Evolutionary conservation across 2,888 invertebrate species (phyloP).

Genomic region (Nomada ferruginata): DNA sequence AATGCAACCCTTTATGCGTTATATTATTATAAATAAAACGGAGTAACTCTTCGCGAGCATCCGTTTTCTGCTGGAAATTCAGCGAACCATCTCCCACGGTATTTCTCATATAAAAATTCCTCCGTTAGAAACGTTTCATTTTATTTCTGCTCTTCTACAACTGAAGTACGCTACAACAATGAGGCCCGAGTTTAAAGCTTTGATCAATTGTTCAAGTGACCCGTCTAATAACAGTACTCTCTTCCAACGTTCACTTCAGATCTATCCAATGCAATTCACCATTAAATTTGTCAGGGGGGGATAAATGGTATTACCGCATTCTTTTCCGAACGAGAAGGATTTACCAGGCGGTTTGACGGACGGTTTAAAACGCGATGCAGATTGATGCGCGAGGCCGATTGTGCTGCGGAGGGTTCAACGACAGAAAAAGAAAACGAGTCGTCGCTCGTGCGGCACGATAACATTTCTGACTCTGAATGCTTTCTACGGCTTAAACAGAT

Average conservation of each 20-base stretch:
- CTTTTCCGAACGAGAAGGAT: conserved; percentile 26
- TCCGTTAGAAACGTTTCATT: neutral
- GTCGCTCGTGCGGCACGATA: conserved; percentile 44
- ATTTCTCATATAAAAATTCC: neutral
- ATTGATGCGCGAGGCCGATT: conserved; percentile 47
- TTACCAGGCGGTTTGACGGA: conserved; percentile 36
- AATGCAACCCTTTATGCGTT: no score
- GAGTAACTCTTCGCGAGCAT: no score
- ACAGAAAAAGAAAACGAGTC: conserved; percentile 29
- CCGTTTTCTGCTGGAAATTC: no score
- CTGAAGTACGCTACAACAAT: no score
- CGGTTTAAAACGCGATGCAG: conserved; percentile 50
- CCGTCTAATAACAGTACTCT: neutral
- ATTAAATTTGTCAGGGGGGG: conserved; percentile 30
- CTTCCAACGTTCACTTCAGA: neutral
- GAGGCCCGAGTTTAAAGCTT: neutral
- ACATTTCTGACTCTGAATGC: conserved; percentile 49
- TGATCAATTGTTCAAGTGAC: conserved; percentile 2
- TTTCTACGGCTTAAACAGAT: conserved; percentile 62
- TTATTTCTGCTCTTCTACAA: no score
- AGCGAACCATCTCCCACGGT: neutral
- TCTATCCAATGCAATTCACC: neutral
- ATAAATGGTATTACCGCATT: conserved; percentile 23
- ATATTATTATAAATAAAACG: no score
- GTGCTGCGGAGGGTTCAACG: conserved; percentile 32